phyloP scores from a whole-genome alignment of 2,113 vertebrate species.

The Clarias batrachus region DNA sequence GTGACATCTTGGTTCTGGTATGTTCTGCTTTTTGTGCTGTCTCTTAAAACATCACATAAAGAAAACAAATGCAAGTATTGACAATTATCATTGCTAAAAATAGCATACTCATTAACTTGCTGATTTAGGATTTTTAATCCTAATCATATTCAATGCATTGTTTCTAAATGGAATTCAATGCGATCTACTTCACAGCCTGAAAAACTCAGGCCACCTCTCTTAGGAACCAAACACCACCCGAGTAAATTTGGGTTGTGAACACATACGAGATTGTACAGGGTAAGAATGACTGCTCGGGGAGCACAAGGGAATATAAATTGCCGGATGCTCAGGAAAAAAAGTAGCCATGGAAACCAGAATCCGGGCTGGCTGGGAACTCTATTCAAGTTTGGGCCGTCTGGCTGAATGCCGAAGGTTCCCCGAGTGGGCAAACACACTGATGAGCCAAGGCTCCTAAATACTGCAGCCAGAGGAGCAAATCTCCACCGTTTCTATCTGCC shows the following conservation, averaged over 20 bases:
- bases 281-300: constrained; percentile 37
- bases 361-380: constrained; percentile 53
- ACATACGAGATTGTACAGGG: constrained; percentile 37
- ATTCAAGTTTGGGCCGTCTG: constrained; percentile 49
- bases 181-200: not conserved
- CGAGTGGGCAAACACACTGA: constrained; percentile 40
- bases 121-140: not conserved
- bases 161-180: not conserved
- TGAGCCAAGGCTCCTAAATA: constrained; percentile 29
- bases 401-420: constrained; percentile 41
- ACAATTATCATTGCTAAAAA: not conserved
- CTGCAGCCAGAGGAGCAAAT: constrained; percentile 19
- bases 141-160: constrained; percentile 4
- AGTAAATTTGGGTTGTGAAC: constrained; percentile 30
- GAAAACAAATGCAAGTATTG: not conserved
- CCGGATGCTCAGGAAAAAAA: constrained; percentile 47
- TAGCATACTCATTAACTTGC: not conserved
- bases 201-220: constrained; percentile 6
- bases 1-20: not conserved
- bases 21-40: not conserved
- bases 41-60: not conserved
- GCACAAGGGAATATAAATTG: constrained; percentile 50
- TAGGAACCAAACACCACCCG: constrained; percentile 3
- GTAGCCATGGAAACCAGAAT: constrained; percentile 54
- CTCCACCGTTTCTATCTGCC: constrained; percentile 7